A percentile compares a stretch with the other conserved stretches of the same genome.
phyloP scores from a whole-genome alignment of 2,888 invertebrate species.

The Tipula vernalis region DNA sequence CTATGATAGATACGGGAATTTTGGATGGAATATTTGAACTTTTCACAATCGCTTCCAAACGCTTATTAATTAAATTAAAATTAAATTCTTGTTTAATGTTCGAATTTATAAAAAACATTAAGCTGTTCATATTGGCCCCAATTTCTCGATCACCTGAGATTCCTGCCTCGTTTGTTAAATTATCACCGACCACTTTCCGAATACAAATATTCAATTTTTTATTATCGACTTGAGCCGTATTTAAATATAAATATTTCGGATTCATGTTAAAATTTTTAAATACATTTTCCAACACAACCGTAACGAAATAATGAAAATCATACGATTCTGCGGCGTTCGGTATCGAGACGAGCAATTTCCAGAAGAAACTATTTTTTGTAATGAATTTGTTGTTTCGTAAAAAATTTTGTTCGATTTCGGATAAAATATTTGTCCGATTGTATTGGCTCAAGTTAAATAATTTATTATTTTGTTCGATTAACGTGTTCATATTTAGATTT shows the following conservation, averaged over 20 bases:
- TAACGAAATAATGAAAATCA: constrained; percentile 36
- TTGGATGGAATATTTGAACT: constrained; percentile 20
- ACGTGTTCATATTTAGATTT: background rate
- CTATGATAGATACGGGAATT: constrained; percentile 26
- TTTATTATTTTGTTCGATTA: background rate
- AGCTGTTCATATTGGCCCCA: background rate
- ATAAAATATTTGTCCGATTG: background rate
- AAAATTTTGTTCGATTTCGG: background rate
- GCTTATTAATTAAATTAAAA: constrained; percentile 24
- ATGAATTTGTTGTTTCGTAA: background rate
- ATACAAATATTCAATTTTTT: constrained; percentile 25
- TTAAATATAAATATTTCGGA: background rate
- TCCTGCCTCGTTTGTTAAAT: constrained; percentile 25
- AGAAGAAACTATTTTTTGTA: constrained; percentile 29
- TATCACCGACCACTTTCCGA: constrained; percentile 26
- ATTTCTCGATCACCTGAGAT: constrained; percentile 8
- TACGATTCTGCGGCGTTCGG: constrained; percentile 39
- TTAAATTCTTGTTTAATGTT: constrained; percentile 21
- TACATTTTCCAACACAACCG: constrained; percentile 38
- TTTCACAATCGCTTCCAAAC: constrained; percentile 25
- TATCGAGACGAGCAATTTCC: constrained; percentile 50
- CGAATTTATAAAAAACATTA: constrained; percentile 13
- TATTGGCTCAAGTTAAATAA: background rate
- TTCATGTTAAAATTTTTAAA: constrained; percentile 32
- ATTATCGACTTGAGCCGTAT: background rate